phyloP scores from a whole-genome alignment of 2,113 vertebrate genomes.

The Gnathonemus echidnorhynchus region DNA sequence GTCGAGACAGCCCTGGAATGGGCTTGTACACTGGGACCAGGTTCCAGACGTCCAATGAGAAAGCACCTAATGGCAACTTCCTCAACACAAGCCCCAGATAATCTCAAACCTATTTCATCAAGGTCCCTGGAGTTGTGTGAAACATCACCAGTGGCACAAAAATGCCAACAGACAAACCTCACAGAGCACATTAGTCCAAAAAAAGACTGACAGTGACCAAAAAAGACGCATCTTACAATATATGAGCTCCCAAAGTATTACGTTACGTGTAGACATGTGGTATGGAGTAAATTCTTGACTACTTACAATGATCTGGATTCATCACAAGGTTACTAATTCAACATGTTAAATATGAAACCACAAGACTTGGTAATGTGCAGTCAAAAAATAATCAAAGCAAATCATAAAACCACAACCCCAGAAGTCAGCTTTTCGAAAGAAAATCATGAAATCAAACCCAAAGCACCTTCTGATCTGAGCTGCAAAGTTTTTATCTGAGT shows the following conservation, averaged over 20 bases:
- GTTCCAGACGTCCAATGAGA: neutral
- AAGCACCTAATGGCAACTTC: neutral
- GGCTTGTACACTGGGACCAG: too few relatives aligned
- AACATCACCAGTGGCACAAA: neutral
- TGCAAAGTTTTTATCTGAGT: neutral
- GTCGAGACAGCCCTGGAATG: too few relatives aligned
- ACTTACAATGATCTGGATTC: neutral
- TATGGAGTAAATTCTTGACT: neutral
- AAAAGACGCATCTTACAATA: neutral
- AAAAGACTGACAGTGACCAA: neutral
- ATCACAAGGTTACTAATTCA: neutral
- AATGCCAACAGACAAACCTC: neutral
- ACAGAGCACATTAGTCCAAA: neutral
- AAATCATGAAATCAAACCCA: neutral
- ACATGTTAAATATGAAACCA: neutral
- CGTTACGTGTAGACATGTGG: too few relatives aligned
- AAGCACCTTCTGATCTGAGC: neutral
- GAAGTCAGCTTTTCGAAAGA: neutral
- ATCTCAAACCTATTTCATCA: neutral
- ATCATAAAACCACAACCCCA: neutral
- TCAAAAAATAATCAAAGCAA: neutral
- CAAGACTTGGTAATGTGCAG: neutral
- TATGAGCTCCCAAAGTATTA: neutral
- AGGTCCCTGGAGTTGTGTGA: neutral
- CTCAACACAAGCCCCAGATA: neutral